A percentile compares a stretch with the other conserved stretches of the same genome.
These are phyloP conservation scores for Rhabdophis nuchalis DNA, from an alignment of 2,797 vertebrate species.

Conservation along the genomic window DNA sequence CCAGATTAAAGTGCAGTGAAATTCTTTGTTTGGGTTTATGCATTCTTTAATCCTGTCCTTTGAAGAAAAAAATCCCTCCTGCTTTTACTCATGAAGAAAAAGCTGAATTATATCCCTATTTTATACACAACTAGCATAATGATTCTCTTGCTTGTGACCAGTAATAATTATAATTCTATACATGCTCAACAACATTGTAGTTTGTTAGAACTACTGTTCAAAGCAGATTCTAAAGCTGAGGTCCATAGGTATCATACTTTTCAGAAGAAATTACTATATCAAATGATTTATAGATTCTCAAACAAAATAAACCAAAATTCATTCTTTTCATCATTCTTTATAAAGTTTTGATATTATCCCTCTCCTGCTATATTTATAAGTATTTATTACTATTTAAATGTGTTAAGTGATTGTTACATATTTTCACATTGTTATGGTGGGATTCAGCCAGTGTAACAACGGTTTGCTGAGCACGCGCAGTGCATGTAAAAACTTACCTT, in stretches of 20 bases:
- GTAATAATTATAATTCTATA: background rate
- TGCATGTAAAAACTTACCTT: too few species aligned
- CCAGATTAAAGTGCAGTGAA: background rate
- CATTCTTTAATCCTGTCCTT: background rate
- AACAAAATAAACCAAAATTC: background rate
- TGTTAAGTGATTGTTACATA: background rate
- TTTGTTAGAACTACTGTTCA: background rate
- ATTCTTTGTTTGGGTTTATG: background rate
- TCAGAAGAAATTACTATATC: constrained; percentile 5
- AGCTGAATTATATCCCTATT: background rate
- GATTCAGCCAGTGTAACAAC: too few species aligned
- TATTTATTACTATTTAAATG: background rate
- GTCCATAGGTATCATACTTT: background rate
- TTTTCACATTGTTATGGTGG: too few species aligned
- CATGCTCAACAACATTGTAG: background rate
- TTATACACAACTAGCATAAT: background rate
- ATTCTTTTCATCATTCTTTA: background rate
- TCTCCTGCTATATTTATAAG: background rate
- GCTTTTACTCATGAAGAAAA: background rate
- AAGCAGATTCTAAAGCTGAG: background rate
- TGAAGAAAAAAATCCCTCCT: background rate
- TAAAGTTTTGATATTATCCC: background rate
- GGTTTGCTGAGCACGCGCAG: too few species aligned
- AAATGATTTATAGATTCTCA: background rate
- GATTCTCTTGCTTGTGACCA: background rate